Evolutionary conservation across 2,797 vertebrate genomes (phyloP), one percentile per base, ranked within the genome.

Genomic region (Pangasius macronema): DNA sequence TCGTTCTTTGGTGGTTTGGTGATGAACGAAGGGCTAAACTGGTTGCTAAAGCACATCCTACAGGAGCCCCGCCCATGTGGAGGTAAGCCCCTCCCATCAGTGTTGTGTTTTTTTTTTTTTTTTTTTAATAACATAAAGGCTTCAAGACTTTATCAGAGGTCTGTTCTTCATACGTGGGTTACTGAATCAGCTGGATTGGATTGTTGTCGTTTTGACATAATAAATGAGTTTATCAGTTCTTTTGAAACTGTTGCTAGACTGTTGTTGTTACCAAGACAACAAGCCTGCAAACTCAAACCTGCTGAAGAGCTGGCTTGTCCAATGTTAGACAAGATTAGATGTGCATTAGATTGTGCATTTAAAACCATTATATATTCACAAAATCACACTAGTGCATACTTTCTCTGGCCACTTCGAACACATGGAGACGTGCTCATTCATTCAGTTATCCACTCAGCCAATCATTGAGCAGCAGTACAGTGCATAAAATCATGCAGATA

Each of bases 1-100:
- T 99, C 98, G 39, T 99, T 99, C 95, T 96, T 99, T n/a, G 96
- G 96, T 87, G 98, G 98, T 86, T 94, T 99, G 92, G 91, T 95
- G 53, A 94, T 98, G 90, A 99, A 99, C 73, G 98, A 99, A 94
- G 97, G 95, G 77, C 95, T 99, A 91, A 99, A 99, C 95, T 99
- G 97, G 98, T 89, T 99, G 91, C 96, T 99, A 91, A 99, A 99
- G 93, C 96, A 98, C 92, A 96, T 99, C 90, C 91, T 99, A 92
- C 96, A 96, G 94, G 98, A 99, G 93, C 97, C 98, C 3, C 97
- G 99, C 91, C 99, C 98, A 39, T 99, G 97, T 20, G 96, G 97
- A 97, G 98, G 99, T 99, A 94, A 92, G 91, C 10, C 5, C 24
- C 36, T 24, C 36, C 49, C 4, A n/a, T 2, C 1, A 30, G n/a